Percentiles rank a stretch among this genome's conserved stretches.
These are phyloP conservation scores for Epizoanthus ramosus DNA, from an alignment of 92 coral and sea anemone species.

Conservation along the genomic window DNA sequence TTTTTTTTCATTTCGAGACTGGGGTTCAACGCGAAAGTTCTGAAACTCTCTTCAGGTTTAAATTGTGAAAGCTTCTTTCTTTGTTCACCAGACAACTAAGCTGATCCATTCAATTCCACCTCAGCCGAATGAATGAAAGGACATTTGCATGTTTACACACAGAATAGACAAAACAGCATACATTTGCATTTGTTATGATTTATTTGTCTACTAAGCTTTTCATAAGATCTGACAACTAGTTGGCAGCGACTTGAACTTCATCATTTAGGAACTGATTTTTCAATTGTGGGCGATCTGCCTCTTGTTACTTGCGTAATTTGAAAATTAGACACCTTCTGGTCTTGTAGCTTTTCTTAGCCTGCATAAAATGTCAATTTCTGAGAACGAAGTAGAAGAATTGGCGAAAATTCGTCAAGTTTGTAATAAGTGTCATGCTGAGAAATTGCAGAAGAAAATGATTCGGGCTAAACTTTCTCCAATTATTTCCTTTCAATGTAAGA, in stretches of 20 bases:
- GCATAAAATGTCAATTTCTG: background rate
- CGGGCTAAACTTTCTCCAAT: background rate
- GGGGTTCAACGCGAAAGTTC: slow-evolving; percentile 2
- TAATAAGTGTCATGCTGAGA: slow-evolving; percentile 13
- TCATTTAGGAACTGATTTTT: slow-evolving; percentile 1
- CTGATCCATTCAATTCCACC: slow-evolving; percentile 51
- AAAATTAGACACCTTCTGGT: background rate
- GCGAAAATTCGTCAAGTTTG: background rate
- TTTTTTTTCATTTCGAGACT: slow-evolving; percentile 15
- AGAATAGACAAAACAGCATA: slow-evolving; percentile 70
- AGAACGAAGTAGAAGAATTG: background rate
- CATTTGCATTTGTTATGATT: slow-evolving; percentile 57
- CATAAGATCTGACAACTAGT: slow-evolving; percentile 40
- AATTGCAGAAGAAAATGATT: background rate
- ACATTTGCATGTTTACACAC: slow-evolving; percentile 72
- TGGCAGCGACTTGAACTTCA: background rate
- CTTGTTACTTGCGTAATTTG: background rate
- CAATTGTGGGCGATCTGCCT: background rate
- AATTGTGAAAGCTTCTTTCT: slow-evolving; percentile 21
- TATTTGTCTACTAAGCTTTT: slow-evolving; percentile 47
- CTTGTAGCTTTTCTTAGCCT: background rate
- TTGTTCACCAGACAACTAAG: slow-evolving; percentile 43
- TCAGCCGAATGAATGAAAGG: slow-evolving; percentile 60
- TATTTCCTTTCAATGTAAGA: background rate
- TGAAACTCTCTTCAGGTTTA: background rate